Conservation (phyloP, 64 coral and sea anemone species). For the Actinia tenebrosa region DNA sequence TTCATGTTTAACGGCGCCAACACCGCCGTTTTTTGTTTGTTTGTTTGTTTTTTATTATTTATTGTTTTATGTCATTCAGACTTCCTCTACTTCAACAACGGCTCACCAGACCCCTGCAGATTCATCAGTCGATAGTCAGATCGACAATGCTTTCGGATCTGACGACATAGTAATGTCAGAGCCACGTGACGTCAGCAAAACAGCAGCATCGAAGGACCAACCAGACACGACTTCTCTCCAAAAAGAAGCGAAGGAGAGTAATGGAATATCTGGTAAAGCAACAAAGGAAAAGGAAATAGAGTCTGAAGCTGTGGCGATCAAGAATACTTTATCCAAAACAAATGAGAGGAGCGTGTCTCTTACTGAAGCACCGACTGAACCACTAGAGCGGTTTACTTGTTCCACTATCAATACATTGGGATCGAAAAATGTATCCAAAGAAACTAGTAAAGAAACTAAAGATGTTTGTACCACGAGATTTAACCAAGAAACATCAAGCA, state of each 20-base stretch:
- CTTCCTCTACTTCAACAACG: background rate
- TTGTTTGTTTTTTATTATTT: too few species aligned
- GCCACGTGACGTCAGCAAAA: background rate
- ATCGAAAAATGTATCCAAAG: background rate
- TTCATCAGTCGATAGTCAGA: conserved; percentile 1
- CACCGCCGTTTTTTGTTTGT: too few species aligned
- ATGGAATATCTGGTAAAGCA: background rate
- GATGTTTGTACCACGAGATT: background rate
- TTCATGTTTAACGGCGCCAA: too few species aligned
- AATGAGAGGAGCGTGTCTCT: background rate
- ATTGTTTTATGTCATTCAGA: background rate
- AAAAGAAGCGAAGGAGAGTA: background rate
- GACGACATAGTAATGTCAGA: background rate
- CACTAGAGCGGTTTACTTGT: background rate
- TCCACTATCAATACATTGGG: background rate
- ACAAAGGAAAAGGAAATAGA: background rate
- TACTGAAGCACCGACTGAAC: background rate
- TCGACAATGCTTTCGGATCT: background rate
- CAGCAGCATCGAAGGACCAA: background rate
- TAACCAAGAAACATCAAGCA: background rate
- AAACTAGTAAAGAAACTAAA: background rate
- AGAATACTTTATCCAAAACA: background rate
- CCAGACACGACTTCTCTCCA: background rate
- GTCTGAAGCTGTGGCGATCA: background rate
- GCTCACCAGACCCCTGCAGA: conserved; percentile 4